Conservation (phyloP, 2,113 vertebrate species). For the Macquaria ambigua region DNA sequence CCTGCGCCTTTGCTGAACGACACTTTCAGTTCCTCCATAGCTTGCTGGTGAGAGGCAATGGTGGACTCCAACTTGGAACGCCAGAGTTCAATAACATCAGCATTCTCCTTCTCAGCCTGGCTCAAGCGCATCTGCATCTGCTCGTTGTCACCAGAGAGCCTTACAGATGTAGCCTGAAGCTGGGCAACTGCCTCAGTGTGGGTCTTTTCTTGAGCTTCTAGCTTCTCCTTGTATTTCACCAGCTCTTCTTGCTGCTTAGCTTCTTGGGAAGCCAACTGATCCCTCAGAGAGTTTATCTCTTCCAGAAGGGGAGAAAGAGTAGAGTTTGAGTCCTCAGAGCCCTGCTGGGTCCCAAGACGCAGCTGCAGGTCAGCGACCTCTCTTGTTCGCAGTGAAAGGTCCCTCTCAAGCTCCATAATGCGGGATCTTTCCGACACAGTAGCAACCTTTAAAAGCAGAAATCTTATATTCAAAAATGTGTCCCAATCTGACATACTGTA, state of each 20-base stretch:
- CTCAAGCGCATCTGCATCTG: conserved; percentile 88
- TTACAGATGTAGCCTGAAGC: conserved; percentile 84
- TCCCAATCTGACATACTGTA: neutral
- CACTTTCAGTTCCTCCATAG: conserved; percentile 91
- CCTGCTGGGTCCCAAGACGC: conserved; percentile 87
- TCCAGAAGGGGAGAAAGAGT: conserved; percentile 88
- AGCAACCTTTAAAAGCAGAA: conserved; percentile 88
- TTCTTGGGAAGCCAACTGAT: conserved; percentile 85
- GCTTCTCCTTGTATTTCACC: conserved; percentile 82
- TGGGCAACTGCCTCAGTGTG: conserved; percentile 85
- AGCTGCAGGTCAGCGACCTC: conserved; percentile 91
- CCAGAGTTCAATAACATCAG: conserved; percentile 88
- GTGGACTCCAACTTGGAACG: conserved; percentile 90
- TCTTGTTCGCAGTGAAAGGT: conserved; percentile 88
- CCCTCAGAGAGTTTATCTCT: conserved; percentile 90
- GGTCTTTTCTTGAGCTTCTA: conserved; percentile 84
- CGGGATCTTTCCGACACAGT: conserved; percentile 97
- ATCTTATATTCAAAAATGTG: conserved; percentile 48
- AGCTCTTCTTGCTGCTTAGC: conserved; percentile 86
- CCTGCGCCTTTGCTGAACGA: conserved; percentile 90
- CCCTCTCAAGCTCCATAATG: conserved; percentile 96
- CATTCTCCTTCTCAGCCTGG: conserved; percentile 90
- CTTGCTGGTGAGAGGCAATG: conserved; percentile 90
- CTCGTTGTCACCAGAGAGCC: conserved; percentile 89
- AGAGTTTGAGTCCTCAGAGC: conserved; percentile 83